Conservation (phyloP, 2,797 vertebrate genomes). For the Tamandua tetradactyla region DNA sequence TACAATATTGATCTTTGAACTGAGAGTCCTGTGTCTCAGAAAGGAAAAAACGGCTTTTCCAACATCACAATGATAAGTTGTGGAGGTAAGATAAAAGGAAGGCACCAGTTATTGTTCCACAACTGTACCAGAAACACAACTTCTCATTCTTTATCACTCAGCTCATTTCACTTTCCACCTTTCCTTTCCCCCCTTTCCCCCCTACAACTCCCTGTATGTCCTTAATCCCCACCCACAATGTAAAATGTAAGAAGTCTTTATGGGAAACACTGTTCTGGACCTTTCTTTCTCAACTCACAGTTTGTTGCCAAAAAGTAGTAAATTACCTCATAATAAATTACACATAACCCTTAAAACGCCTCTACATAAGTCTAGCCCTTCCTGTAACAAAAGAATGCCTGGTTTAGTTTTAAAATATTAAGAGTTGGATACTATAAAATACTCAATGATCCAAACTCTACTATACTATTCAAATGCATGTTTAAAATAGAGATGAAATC, state of each 20-base stretch:
- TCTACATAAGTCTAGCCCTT: background rate
- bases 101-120: background rate
- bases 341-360: background rate
- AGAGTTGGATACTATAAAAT: background rate
- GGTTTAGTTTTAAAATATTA: background rate
- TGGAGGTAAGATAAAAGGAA: background rate
- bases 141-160: background rate
- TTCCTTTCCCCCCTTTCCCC: accelerated
- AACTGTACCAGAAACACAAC: background rate
- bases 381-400: background rate
- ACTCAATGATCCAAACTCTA: background rate
- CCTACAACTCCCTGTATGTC: background rate
- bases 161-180: background rate
- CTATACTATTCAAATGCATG: background rate
- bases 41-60: background rate
- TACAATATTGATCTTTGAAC: background rate
- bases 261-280: background rate
- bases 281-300: background rate
- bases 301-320: background rate
- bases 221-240: background rate
- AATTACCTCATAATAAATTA: background rate
- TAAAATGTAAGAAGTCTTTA: background rate
- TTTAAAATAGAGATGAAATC: background rate
- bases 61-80: background rate
- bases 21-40: background rate